Conservation (phyloP, 1,140 invertebrate genomes). For the Trichomalopsis sarcophagae region DNA sequence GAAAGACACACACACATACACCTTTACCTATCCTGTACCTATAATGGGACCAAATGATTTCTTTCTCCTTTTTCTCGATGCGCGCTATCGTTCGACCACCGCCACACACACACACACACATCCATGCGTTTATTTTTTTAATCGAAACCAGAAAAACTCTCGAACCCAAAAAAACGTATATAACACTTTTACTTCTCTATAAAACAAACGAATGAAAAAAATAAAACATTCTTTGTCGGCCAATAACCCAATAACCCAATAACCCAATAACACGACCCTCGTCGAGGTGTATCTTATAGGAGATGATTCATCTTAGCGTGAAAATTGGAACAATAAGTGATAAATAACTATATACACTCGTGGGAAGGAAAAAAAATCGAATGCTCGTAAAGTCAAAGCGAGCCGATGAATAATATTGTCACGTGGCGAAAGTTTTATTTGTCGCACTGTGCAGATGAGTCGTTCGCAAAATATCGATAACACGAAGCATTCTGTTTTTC, state of each 20-base stretch:
- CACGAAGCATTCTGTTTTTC: background rate
- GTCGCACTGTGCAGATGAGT: slow-evolving; percentile 36
- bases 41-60: slow-evolving; percentile 72
- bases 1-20: background rate
- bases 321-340: slow-evolving; percentile 36
- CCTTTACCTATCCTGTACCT: slow-evolving; percentile 67
- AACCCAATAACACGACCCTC: background rate
- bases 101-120: too few relatives aligned
- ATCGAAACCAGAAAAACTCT: background rate
- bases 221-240: background rate
- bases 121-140: slow-evolving; percentile 6
- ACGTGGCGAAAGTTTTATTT: slow-evolving; percentile 23
- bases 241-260: too few relatives aligned
- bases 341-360: background rate
- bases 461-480: slow-evolving; percentile 24
- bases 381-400: background rate
- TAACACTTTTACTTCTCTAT: background rate
- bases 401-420: slow-evolving; percentile 11
- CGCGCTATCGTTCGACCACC: slow-evolving; percentile 3
- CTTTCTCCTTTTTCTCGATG: slow-evolving; percentile 62
- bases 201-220: background rate
- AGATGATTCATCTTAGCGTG: slow-evolving; percentile 37
- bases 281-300: slow-evolving; percentile 25
- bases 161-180: background rate
- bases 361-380: slow-evolving; percentile 1